Evolutionary conservation across 2,113 vertebrate species (phyloP).

Genomic region (Gila orcuttii): DNA sequence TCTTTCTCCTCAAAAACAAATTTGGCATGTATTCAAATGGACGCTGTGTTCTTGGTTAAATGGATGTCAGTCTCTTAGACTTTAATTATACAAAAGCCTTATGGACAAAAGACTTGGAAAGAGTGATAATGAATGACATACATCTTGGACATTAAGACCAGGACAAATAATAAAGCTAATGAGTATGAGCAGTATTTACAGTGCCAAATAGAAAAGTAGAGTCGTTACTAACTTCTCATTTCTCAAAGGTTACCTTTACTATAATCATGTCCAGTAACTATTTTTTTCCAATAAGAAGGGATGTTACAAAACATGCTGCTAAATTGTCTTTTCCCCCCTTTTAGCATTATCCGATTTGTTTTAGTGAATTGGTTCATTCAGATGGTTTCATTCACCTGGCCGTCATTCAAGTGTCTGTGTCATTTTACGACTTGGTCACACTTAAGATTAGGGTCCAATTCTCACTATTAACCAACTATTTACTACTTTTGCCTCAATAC

Average conservation of each 20-base stretch:
- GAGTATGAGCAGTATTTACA: background rate
- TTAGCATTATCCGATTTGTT: background rate
- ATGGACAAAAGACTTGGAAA: background rate
- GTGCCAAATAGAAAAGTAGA: background rate
- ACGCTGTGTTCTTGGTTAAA: constrained; percentile 34
- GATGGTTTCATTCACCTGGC: background rate
- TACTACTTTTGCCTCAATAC: too few relatives aligned
- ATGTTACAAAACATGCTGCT: background rate
- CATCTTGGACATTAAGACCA: background rate
- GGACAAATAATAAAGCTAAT: background rate
- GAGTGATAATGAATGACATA: background rate
- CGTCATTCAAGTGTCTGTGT: too few relatives aligned
- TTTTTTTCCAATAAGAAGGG: background rate
- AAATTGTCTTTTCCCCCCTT: background rate
- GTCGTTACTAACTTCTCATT: background rate
- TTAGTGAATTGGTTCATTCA: background rate
- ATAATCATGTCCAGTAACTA: background rate
- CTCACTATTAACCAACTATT: too few relatives aligned
- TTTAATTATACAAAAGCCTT: constrained; percentile 33
- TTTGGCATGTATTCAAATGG: constrained; percentile 16
- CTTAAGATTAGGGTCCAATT: too few relatives aligned
- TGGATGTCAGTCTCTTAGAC: constrained; percentile 25
- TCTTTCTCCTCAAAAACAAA: constrained; percentile 5
- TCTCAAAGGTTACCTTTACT: background rate
- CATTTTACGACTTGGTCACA: too few relatives aligned